These are phyloP conservation scores for Nebria salina DNA, from an alignment of 2,888 invertebrate genomes.

Conservation along the genomic window DNA sequence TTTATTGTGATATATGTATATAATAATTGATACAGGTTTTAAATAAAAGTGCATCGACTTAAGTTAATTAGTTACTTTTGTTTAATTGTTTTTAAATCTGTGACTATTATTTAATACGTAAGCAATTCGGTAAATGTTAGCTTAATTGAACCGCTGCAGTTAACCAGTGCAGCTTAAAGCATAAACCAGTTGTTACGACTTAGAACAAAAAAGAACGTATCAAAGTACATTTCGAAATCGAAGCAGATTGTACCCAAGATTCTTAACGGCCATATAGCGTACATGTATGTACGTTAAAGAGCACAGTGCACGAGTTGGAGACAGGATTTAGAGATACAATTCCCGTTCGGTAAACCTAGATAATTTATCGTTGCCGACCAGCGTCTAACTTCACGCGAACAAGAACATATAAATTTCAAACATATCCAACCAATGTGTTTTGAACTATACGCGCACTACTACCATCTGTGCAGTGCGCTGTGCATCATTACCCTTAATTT, in stretches of 20 bases:
- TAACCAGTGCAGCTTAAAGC: not conserved
- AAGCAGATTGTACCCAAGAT: not conserved
- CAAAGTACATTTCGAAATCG: not conserved
- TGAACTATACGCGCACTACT: constrained; percentile 1
- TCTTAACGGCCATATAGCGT: not conserved
- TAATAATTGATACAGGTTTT: not conserved
- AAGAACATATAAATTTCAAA: not conserved
- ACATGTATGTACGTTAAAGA: not conserved
- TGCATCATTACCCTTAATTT: not conserved
- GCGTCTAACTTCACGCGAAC: not conserved
- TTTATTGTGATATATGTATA: not conserved
- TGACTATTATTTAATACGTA: not conserved
- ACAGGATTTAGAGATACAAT: constrained; percentile 1
- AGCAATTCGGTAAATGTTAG: not conserved
- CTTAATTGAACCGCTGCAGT: not conserved
- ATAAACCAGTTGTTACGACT: not conserved
- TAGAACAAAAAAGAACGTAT: not conserved
- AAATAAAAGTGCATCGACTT: not conserved
- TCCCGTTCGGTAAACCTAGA: not conserved
- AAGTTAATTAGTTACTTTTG: too few species aligned
- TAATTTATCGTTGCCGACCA: not conserved
- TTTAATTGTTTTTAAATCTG: not conserved
- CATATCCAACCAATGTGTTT: not conserved
- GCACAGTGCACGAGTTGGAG: not conserved
- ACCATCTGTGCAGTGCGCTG: not conserved